Percentiles rank a stretch among this genome's conserved stretches.
phyloP scores from a whole-genome alignment of 2,888 invertebrate genomes.

The Sarcophaga carnaria region DNA sequence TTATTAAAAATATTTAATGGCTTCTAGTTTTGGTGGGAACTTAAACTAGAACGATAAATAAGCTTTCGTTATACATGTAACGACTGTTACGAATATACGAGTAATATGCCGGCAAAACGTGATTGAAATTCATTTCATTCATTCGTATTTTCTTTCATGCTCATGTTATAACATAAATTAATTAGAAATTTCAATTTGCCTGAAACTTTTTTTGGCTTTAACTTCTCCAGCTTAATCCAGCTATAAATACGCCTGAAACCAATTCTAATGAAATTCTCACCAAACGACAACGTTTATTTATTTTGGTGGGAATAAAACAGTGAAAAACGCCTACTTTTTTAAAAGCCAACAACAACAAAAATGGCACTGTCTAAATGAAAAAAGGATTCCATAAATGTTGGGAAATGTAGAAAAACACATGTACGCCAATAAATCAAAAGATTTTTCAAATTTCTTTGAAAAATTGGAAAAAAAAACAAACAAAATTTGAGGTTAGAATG shows the following conservation, averaged over 20 bases:
- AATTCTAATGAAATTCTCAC: background rate
- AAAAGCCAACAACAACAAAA: background rate
- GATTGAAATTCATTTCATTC: background rate
- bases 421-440: background rate
- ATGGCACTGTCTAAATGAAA: background rate
- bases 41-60: background rate
- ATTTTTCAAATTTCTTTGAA: background rate
- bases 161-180: background rate
- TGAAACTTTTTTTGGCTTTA: background rate
- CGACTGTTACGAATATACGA: background rate
- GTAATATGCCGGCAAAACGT: background rate
- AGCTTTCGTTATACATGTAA: too few relatives aligned
- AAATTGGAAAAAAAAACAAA: too few relatives aligned
- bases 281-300: background rate
- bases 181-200: background rate
- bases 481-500: too few relatives aligned
- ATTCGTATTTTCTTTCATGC: background rate
- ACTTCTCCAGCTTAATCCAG: background rate
- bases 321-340: constrained; percentile 6
- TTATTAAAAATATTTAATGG: background rate
- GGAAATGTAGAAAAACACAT: background rate
- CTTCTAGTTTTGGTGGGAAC: background rate
- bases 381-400: background rate
- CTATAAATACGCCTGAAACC: background rate
- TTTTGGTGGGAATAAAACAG: background rate